Evolutionary conservation across 2,888 invertebrate genomes (phyloP).

Genomic region (Andrena trimmerana): DNA sequence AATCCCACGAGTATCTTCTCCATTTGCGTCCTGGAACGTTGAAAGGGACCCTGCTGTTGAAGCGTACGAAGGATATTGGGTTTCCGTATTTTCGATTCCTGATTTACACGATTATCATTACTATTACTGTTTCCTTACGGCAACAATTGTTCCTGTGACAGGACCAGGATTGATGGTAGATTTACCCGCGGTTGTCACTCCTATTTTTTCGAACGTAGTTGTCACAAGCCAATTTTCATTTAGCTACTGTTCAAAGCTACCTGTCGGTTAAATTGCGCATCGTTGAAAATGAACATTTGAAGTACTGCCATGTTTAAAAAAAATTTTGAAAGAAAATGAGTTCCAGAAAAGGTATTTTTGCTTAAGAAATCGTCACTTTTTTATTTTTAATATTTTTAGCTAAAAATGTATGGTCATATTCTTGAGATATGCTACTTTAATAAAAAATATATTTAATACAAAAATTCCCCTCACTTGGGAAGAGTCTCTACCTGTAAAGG

Average conservation of each 20-base stretch:
- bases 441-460: too few relatives aligned
- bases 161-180: background rate
- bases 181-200: background rate
- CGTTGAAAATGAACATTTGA: too few relatives aligned
- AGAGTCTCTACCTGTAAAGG: too few relatives aligned
- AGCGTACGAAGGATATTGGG: conserved; percentile 2
- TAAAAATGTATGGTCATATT: too few relatives aligned
- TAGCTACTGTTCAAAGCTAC: background rate
- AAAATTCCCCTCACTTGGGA: too few relatives aligned
- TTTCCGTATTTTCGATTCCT: background rate
- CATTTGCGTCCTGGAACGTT: conserved; percentile 24
- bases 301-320: too few relatives aligned
- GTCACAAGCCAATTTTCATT: background rate
- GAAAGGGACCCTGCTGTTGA: background rate
- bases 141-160: background rate
- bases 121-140: background rate
- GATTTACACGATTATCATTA: background rate
- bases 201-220: background rate
- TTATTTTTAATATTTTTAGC: too few relatives aligned
- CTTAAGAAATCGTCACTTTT: too few relatives aligned
- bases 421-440: too few relatives aligned
- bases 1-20: conserved; percentile 29
- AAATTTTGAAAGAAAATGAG: too few relatives aligned
- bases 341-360: too few relatives aligned
- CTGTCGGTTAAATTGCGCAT: background rate